These are phyloP conservation scores for Eulemur albifrons DNA, from an alignment of 2,797 vertebrate species.

Conservation along the genomic window DNA sequence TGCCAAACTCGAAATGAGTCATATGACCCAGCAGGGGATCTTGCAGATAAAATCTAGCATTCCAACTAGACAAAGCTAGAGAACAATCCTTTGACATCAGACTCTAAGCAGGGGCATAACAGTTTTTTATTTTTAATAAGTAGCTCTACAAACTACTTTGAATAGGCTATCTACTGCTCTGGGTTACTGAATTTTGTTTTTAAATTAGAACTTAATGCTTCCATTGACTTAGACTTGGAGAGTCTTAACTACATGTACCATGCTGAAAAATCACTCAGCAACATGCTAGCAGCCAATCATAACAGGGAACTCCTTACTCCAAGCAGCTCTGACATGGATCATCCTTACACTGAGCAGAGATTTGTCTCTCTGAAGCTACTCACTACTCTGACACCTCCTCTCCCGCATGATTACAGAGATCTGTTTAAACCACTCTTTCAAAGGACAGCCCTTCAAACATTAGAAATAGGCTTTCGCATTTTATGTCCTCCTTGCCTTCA, in stretches of 20 bases:
- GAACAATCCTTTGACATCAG: not conserved
- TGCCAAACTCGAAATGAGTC: not conserved
- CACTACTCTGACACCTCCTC: not conserved
- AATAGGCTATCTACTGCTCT: not conserved
- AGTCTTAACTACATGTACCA: not conserved
- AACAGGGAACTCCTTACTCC: not conserved
- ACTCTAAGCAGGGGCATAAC: not conserved
- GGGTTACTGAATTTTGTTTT: constrained; percentile 19
- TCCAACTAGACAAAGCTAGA: not conserved
- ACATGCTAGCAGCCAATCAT: not conserved
- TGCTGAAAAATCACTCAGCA: not conserved
- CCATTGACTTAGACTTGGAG: not conserved
- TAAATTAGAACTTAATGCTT: constrained; percentile 40
- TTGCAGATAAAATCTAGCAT: not conserved
- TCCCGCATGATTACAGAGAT: not conserved
- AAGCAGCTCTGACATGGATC: not conserved
- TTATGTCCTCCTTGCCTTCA: not conserved
- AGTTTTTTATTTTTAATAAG: not conserved
- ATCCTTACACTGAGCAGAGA: not conserved
- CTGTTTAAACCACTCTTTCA: not conserved
- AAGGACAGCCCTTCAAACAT: not conserved
- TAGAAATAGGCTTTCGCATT: not conserved
- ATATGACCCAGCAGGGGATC: not conserved
- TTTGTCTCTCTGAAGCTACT: not conserved
- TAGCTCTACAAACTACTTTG: constrained; percentile 31